A percentile compares a stretch with the other conserved stretches of the same genome.
phyloP scores from a whole-genome alignment of 2,113 vertebrate species.

The Melanerpes aurifrons region DNA sequence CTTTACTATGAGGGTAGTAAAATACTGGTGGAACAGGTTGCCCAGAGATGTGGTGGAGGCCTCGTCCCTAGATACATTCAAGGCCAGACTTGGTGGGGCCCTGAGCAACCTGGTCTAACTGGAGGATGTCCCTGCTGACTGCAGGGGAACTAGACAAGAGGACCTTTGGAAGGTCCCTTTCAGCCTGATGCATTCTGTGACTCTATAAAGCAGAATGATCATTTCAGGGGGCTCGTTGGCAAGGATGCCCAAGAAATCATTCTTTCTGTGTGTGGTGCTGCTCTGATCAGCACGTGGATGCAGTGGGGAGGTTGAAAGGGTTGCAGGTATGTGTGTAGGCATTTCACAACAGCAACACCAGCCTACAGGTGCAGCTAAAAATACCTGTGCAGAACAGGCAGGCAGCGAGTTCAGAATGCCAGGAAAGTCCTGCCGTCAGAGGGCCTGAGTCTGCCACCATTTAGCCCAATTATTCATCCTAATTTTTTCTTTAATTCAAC shows the following conservation, averaged over 20 bases:
- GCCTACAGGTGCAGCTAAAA: conserved; percentile 28
- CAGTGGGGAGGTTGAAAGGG: background rate
- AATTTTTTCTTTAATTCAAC: background rate
- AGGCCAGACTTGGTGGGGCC: no score
- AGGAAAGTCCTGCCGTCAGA: background rate
- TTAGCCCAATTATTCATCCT: background rate
- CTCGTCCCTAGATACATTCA: no score
- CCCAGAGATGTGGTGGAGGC: no score
- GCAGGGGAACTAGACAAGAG: no score
- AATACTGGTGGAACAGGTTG: no score
- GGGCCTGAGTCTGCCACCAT: background rate
- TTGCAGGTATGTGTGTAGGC: background rate
- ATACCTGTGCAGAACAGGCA: background rate
- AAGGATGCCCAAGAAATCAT: background rate
- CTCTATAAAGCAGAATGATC: background rate
- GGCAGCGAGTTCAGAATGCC: background rate
- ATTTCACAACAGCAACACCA: background rate
- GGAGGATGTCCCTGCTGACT: no score
- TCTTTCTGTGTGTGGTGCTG: background rate
- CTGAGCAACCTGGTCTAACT: no score
- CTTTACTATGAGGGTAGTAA: no score
- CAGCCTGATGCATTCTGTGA: no score
- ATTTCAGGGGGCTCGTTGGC: background rate
- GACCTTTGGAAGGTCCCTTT: no score
- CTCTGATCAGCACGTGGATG: background rate